These are phyloP conservation scores for Gadus macrocephalus DNA, from an alignment of 2,113 vertebrate genomes.

Conservation along the genomic window DNA sequence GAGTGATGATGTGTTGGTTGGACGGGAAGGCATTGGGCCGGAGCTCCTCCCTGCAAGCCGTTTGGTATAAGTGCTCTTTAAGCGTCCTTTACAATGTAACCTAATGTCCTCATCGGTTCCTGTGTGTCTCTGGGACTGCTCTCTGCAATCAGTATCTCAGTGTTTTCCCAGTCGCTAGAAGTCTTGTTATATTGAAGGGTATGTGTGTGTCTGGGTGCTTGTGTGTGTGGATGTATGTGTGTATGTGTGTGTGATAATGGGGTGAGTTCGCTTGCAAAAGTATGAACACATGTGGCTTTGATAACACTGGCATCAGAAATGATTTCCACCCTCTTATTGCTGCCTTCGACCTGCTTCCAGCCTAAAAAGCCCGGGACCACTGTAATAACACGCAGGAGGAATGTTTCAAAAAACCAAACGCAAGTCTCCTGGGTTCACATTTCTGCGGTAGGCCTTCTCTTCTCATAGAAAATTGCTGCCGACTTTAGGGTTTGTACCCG, in stretches of 20 bases:
- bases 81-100: conserved; percentile 6
- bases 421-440: conserved; percentile 9
- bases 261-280: conserved; percentile 11
- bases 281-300: conserved; percentile 47
- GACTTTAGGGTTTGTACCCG: conserved; percentile 2
- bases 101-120: conserved; percentile 3
- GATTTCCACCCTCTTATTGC: conserved; percentile 21
- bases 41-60: background rate
- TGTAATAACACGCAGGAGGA: conserved; percentile 36
- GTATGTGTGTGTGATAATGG: conserved; percentile 11
- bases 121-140: too few relatives aligned
- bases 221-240: background rate
- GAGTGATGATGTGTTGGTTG: background rate
- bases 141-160: background rate
- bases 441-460: conserved; percentile 17
- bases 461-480: conserved; percentile 7
- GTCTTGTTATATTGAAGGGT: conserved; percentile 4
- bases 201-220: too few relatives aligned
- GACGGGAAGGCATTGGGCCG: background rate
- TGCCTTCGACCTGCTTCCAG: conserved; percentile 11
- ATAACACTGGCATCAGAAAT: conserved; percentile 36
- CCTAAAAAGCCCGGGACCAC: conserved; percentile 16
- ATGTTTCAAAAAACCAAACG: conserved; percentile 34
- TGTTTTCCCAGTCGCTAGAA: conserved; percentile 25
- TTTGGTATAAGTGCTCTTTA: background rate